Conservation (phyloP, 2,113 vertebrate species). For the Oreamnos americanus region DNA sequence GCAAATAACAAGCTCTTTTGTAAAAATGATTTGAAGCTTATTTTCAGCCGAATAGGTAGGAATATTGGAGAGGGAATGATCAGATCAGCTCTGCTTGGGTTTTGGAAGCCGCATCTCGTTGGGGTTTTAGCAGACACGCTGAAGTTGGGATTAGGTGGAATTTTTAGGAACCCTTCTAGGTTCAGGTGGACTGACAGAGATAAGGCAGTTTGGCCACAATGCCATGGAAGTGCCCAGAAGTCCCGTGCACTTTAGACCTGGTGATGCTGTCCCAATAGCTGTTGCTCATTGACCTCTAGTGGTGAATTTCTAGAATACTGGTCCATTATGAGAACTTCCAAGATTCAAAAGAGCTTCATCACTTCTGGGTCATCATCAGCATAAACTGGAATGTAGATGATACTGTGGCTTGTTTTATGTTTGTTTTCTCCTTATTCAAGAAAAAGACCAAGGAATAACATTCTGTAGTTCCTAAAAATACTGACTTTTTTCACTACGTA, state of each 20-base stretch:
- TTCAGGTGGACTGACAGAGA: not conserved
- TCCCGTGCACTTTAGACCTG: not conserved
- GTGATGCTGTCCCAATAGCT: not conserved
- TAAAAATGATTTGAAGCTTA: slow-evolving; percentile 50
- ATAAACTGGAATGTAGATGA: slow-evolving; percentile 37
- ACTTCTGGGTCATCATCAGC: slow-evolving; percentile 20
- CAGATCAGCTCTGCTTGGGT: not conserved
- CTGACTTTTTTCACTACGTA: slow-evolving; percentile 76
- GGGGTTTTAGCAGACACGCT: not conserved
- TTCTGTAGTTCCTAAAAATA: slow-evolving; percentile 74
- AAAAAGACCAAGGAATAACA: slow-evolving; percentile 64
- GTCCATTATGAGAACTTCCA: not conserved
- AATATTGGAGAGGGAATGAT: not conserved
- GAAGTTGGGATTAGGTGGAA: not conserved
- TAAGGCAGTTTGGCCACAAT: not conserved
- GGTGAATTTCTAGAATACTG: slow-evolving; percentile 36
- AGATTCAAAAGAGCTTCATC: slow-evolving; percentile 16
- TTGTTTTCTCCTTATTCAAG: slow-evolving; percentile 13
- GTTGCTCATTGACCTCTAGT: slow-evolving; percentile 67
- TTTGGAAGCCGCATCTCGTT: not conserved
- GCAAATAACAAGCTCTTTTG: slow-evolving; percentile 45
- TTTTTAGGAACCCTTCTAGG: not conserved
- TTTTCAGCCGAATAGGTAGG: slow-evolving; percentile 58
- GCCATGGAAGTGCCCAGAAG: not conserved
- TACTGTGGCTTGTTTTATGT: slow-evolving; percentile 31